Evolutionary conservation across 2,113 vertebrate species (phyloP), one percentile per base, ranked within the genome.

Genomic region (Ammodytes marinus): DNA sequence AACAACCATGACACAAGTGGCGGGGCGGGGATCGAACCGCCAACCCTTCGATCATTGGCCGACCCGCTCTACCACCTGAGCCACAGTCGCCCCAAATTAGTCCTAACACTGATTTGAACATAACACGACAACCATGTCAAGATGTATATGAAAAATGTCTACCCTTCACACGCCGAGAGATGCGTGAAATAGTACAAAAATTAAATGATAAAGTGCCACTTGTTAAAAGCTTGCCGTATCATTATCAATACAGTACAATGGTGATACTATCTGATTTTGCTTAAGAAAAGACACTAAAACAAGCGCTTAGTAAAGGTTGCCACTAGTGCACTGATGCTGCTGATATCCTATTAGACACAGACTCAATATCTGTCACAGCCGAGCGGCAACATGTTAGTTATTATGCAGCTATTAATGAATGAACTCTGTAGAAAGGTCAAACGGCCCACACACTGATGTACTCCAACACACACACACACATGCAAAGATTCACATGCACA

Each of bases 81-180:
- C n/a, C n/a, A n/a, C n/a, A n/a, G n/a, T n/a, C n/a, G n/a, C n/a
- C n/a, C n/a, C n/a, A n/a, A n/a, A n/a, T n/a, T 88, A 89, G 77
- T 69, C 74, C n/a, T 68, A 74, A 81, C 79, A 65, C 69, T 85
- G 83, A 88, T 88, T 91, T 88, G 89, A 92, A 88, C 88, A 82
- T 86, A 84, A 89, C 83, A 77, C 4, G 74, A 87, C 81, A 91
- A 74, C 76, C 59, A 6, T 86, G 82, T 88, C 78, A 65, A 84
- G 84, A 91, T 89, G 82, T 80, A 86, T 85, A 85, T 87, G 87
- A 87, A 90, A 86, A 61, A 88, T 68, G 79, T 82, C 57, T 70
- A 72, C 79, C 67, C 86, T 84, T 64, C 64, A 85, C 55, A 39
- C 12, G 19, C 52, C 64, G 61, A 69, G 55, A 76, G 63, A 83